A percentile compares a stretch with the other conserved stretches of the same genome.
Evolutionary conservation across 2,888 invertebrate genomes (phyloP).

Genomic region (Mesorhabditis spiculigera): DNA sequence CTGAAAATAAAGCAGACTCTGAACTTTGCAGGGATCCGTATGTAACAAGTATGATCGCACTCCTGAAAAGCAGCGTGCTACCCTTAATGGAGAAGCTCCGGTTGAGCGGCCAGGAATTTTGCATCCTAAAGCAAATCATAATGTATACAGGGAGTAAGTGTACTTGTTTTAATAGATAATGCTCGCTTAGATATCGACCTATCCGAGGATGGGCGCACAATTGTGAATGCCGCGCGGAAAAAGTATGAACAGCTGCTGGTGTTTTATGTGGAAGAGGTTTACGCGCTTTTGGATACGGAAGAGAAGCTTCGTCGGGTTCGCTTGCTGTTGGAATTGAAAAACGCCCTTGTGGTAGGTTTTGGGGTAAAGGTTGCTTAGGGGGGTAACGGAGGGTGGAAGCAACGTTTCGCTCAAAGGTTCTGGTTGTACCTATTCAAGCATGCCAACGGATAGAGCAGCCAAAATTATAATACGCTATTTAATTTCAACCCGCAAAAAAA

Average conservation of each 20-base stretch:
- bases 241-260: slow-evolving; percentile 4
- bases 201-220: not conserved
- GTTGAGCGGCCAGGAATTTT: not conserved
- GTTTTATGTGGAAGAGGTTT: not conserved
- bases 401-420: no score
- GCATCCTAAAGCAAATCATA: slow-evolving; percentile 2
- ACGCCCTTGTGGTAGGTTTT: not conserved
- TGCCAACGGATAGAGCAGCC: no score
- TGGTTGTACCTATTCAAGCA: no score
- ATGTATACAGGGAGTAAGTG: not conserved
- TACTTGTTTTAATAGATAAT: not conserved
- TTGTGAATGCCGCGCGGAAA: not conserved
- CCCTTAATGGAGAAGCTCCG: not conserved
- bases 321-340: not conserved
- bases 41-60: not conserved
- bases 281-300: not conserved
- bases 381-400: no score
- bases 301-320: not conserved
- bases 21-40: not conserved
- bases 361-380: no score
- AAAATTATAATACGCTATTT: no score
- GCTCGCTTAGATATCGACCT: not conserved
- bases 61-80: not conserved
- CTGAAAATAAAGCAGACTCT: not conserved
- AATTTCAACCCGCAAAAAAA: no score